A percentile compares a stretch with the other conserved stretches of the same genome.
Conservation (phyloP, 2,888 invertebrate species). For the Creontiades dilutus region DNA sequence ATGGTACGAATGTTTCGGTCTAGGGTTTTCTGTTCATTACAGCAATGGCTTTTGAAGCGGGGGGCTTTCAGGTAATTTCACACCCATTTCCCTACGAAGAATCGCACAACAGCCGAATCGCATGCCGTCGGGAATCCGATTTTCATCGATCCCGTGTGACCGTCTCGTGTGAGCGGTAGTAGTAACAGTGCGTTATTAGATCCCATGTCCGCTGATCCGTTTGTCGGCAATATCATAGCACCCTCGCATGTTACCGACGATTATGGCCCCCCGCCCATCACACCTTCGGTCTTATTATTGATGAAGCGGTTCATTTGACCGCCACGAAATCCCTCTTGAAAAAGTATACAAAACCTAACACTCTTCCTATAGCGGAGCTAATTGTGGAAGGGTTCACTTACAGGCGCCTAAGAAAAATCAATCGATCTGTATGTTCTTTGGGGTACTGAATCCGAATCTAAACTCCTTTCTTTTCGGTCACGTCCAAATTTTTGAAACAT, state of each 20-base stretch:
- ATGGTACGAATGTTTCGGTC: too few relatives aligned
- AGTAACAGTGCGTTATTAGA: slow-evolving; percentile 21
- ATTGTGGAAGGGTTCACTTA: too few relatives aligned
- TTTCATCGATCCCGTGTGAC: not conserved
- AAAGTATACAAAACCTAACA: too few relatives aligned
- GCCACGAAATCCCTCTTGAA: too few relatives aligned
- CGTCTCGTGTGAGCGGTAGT: slow-evolving; percentile 11
- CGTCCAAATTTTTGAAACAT: too few relatives aligned
- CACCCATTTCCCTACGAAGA: slow-evolving; percentile 11
- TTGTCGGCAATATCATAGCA: not conserved
- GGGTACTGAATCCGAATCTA: too few relatives aligned
- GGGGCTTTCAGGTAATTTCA: not conserved
- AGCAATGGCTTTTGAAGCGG: not conserved
- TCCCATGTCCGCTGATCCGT: slow-evolving; percentile 14
- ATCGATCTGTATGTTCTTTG: too few relatives aligned
- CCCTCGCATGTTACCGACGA: not conserved
- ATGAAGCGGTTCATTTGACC: not conserved
- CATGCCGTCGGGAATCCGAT: not conserved
- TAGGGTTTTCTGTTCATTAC: not conserved
- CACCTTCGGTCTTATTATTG: not conserved
- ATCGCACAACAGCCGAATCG: not conserved
- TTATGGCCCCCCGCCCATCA: not conserved
- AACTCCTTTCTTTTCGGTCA: too few relatives aligned
- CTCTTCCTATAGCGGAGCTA: too few relatives aligned
- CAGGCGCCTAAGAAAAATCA: too few relatives aligned